A percentile compares a stretch with the other conserved stretches of the same genome.
Conservation (phyloP, 1,140 invertebrate genomes). For the Adelges cooleyi region DNA sequence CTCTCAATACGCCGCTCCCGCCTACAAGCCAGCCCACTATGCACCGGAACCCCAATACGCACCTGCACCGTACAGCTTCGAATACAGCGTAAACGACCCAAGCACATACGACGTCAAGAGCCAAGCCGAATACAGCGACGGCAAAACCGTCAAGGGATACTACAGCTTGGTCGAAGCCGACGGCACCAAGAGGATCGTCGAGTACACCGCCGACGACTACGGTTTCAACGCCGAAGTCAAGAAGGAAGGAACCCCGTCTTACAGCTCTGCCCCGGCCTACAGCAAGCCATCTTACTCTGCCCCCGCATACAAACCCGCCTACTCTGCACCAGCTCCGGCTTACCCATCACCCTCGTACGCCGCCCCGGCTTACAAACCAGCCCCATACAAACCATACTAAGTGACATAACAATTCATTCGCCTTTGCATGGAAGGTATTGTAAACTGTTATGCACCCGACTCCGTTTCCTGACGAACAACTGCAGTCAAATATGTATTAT, state of each 20-base stretch:
- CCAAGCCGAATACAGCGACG: constrained; percentile 43
- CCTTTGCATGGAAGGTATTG: no score
- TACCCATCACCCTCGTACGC: no score
- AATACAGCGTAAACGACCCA: constrained; percentile 44
- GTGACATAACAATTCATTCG: no score
- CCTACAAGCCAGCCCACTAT: constrained; percentile 9
- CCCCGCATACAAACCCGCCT: background rate
- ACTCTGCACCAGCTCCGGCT: constrained; percentile 7
- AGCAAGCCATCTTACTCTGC: constrained; percentile 7
- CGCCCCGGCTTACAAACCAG: background rate
- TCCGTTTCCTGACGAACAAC: no score
- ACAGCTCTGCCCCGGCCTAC: constrained; percentile 4
- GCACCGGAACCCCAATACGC: constrained; percentile 1
- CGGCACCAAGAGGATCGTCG: constrained; percentile 32
- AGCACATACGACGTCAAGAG: constrained; percentile 47
- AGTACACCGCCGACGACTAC: constrained; percentile 31
- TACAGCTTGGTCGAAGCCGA: constrained; percentile 36
- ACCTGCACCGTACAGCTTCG: constrained; percentile 40
- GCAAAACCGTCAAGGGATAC: constrained; percentile 41
- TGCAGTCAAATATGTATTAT: no score
- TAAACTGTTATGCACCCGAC: no score
- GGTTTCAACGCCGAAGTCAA: constrained; percentile 30
- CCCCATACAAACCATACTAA: background rate
- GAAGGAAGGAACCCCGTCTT: background rate
- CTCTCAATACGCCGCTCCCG: constrained; percentile 16